Conservation (phyloP, 30 jellyfish, hydroid and myxozoan species). For the Turritopsis dohrnii region DNA sequence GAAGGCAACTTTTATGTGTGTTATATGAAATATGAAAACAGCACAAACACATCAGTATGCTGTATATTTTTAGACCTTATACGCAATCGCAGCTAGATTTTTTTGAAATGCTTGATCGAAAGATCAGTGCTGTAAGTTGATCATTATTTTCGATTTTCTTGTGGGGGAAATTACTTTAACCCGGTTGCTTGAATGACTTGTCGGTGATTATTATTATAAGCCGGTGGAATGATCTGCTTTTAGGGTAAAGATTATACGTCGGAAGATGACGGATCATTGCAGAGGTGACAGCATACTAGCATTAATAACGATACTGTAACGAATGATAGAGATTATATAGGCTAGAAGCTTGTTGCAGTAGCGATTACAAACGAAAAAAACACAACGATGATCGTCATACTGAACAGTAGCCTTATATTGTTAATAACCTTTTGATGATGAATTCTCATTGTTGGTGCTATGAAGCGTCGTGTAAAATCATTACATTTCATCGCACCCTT, state of each 20-base stretch:
- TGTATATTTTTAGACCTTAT: slow-evolving; percentile 29
- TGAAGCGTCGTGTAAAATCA: too few relatives aligned
- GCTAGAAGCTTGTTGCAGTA: background rate
- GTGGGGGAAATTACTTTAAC: background rate
- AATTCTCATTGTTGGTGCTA: too few relatives aligned
- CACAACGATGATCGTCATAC: too few relatives aligned
- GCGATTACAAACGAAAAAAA: too few relatives aligned
- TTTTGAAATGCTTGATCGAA: slow-evolving; percentile 77
- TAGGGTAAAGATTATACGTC: background rate
- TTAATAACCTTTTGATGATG: too few relatives aligned
- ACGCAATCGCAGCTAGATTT: slow-evolving; percentile 87
- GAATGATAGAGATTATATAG: background rate
- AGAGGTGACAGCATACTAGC: background rate
- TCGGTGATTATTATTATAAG: too few relatives aligned
- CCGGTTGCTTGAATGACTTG: too few relatives aligned
- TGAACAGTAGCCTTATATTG: too few relatives aligned
- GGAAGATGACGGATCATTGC: background rate
- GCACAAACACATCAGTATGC: too few relatives aligned
- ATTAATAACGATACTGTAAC: background rate
- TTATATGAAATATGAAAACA: too few relatives aligned
- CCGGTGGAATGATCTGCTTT: background rate
- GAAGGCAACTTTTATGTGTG: too few relatives aligned
- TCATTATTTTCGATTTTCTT: background rate
- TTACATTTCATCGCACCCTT: background rate
- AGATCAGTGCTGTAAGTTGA: slow-evolving; percentile 51